These are phyloP conservation scores for Cottus gobio DNA, from an alignment of 2,113 vertebrate species.

Conservation along the genomic window DNA sequence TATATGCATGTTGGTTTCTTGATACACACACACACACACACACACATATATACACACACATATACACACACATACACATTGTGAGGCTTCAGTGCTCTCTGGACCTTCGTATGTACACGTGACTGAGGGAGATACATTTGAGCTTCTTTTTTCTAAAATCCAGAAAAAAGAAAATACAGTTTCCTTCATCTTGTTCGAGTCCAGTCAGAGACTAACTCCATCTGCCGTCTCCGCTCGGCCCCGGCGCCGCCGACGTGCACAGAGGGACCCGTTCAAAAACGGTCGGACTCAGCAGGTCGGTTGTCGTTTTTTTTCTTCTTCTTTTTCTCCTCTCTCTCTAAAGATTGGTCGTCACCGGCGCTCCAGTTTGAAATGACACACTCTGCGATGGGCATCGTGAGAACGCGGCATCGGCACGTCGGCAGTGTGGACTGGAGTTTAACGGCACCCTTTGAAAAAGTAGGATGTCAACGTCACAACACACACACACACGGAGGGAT, in stretches of 20 bases:
- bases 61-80: slow-evolving; percentile 43
- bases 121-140: slow-evolving; percentile 15
- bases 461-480: slow-evolving; percentile 33
- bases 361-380: slow-evolving; percentile 14
- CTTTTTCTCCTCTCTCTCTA: too few species aligned
- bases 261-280: background rate
- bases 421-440: background rate
- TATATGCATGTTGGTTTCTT: slow-evolving; percentile 38
- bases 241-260: background rate
- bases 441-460: slow-evolving; percentile 27
- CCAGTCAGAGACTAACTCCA: slow-evolving; percentile 11
- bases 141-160: slow-evolving; percentile 56
- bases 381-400: too few species aligned
- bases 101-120: slow-evolving; percentile 45
- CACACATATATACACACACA: background rate
- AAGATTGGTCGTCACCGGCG: background rate
- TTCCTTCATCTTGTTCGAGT: slow-evolving; percentile 75
- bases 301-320: background rate
- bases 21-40: slow-evolving; percentile 37
- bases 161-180: slow-evolving; percentile 63
- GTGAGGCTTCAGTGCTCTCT: slow-evolving; percentile 32
- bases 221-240: too few species aligned
- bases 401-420: too few species aligned
- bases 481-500: background rate
- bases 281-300: background rate